These are phyloP conservation scores for Actinia tenebrosa DNA, from an alignment of 64 coral and sea anemone species.

Conservation along the genomic window DNA sequence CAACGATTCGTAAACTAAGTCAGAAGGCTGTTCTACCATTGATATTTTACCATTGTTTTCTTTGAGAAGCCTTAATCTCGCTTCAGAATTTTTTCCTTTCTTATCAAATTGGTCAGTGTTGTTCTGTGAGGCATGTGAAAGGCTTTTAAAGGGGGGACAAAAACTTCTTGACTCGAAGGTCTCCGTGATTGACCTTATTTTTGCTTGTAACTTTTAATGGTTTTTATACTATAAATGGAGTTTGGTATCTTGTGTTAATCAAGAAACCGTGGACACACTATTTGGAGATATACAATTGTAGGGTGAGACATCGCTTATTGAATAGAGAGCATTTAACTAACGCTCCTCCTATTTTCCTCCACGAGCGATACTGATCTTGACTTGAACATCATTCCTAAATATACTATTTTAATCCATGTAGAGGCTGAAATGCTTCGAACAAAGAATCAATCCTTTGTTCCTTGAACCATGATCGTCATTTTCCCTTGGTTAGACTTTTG, in stretches of 20 bases:
- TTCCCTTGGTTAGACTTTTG: constrained; percentile 12
- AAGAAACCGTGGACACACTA: constrained; percentile 4
- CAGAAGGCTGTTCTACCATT: background rate
- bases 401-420: constrained; percentile 22
- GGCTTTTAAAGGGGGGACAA: background rate
- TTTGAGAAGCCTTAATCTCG: constrained; percentile 16
- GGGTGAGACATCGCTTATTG: constrained; percentile 14
- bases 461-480: background rate
- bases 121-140: constrained; percentile 15
- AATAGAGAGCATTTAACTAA: constrained; percentile 15
- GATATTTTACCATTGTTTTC: constrained; percentile 23
- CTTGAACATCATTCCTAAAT: constrained; percentile 15
- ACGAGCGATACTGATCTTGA: constrained; percentile 16
- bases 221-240: constrained; percentile 2
- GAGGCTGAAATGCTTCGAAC: constrained; percentile 4
- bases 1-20: background rate
- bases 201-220: constrained; percentile 11
- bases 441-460: constrained; percentile 11
- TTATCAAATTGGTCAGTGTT: constrained; percentile 27
- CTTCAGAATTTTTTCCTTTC: constrained; percentile 15
- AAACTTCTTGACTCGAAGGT: constrained; percentile 6
- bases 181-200: background rate
- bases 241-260: constrained; percentile 5
- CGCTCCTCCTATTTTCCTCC: constrained; percentile 16
- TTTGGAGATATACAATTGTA: constrained; percentile 13